Base-by-base conservation (phyloP, 2,888 invertebrate genomes). In the Ctena decussata region DNA sequence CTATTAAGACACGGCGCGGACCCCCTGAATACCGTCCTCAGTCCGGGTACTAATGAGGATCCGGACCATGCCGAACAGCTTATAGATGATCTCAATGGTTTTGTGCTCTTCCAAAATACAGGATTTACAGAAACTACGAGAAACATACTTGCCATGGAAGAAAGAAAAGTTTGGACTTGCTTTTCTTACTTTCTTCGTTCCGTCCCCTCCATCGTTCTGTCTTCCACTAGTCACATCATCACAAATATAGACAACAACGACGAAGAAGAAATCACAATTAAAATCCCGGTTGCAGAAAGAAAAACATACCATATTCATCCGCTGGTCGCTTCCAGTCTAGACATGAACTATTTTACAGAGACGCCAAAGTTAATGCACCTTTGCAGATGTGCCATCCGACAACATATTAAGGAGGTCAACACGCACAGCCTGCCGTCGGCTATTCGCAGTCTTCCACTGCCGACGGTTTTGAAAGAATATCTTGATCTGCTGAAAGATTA, bases 1-100 rank as follows among this genome's bases (percentile, higher is more conserved):
- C 74, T 91, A 2, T 60, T 91, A 27, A 77, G 89, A 75, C 89
- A 85, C 75, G 91, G 91, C 0, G 91, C 90, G n/a, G 89, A 91
- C 57, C 90, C 91, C 0, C 87, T 89, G 39, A 60, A 77, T 1
- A 57, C 39, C 41, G 39, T 75, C 15, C 18, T 1, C 1, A 77
- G 46, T 21, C 53, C 76, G 27, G 71, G 37, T 30, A 77, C 80
- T 41, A 77, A 82, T 12, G 78, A 39, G 6, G 76, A 80, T 12
- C 77, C 82, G 21, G 86, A 90, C 53, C 91, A 89, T 6, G 83
- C 87, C n/a, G 89, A 89, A 32, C 84, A 73, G 24, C 39, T 91
- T 8, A 81, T 91, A 27, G 85, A 85, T 69, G 90, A 90, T 72
- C 84, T 91, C 18, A 91, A 91, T 80, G 90, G 91, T 37, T 57